Base-by-base conservation (phyloP, 2,888 invertebrate species). In the Bombylius major region DNA sequence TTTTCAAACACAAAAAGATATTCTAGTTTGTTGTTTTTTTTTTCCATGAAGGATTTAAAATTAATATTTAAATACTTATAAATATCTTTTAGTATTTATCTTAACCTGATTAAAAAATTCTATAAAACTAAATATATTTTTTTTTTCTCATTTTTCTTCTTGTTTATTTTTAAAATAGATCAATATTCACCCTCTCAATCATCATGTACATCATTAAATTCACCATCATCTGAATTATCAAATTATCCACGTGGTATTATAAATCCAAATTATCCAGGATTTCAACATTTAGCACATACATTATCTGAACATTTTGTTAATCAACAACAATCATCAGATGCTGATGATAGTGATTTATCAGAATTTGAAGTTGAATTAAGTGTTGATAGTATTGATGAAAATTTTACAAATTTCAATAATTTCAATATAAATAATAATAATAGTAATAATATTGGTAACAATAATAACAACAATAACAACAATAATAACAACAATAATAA, bases 191-290 rank as follows among this genome's bases (percentile, higher is more conserved):
- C 57, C 39, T 54, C 61, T 54, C 56, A 57, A 48, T 62, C 62
- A 34, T 62, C 61, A 39, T 60, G 55, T 51, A 55, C 57, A 23
- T 64, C 66, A 50, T 57, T 64, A 50, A 61, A 60, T 56, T 64
- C 66, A 53, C 65, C 67, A 49, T 42, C 39, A 11, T 7, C 5
- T 36, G 65, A 67, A 53, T 65, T 63, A 51, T 64, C 64, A 12
- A 64, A 67, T 59, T 76, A 78, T 66, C 82, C 82, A 55, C 78
- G 84, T 63, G 87, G 88, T 62, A 87, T 88, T 64, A 83, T 87
- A 65, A 89, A 89, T 76, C 88, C 88, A 53, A 89, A 89, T 73
- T 89, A 89, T 75, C 85, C 88, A 32, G 88, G 89, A 56, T 89
- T 89, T 72, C 87, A 89, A 69, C 87, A 88, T 71, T 78, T 88